phyloP scores from a whole-genome alignment of 2,113 vertebrate species.

The Zonotrichia leucophrys region DNA sequence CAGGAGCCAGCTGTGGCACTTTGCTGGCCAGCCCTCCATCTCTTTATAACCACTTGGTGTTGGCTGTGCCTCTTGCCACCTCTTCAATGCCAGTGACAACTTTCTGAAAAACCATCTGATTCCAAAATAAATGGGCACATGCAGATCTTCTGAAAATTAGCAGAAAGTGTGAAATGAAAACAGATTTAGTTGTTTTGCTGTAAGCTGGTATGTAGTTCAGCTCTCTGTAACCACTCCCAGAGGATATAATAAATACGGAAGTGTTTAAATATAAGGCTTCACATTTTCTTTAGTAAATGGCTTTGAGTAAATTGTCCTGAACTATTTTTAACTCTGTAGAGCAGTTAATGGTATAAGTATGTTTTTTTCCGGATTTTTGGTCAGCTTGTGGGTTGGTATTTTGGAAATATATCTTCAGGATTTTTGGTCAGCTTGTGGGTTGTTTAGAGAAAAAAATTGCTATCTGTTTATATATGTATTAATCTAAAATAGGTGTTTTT shows the following conservation, averaged over 20 bases:
- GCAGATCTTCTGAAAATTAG: conserved; percentile 1
- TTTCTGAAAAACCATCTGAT: neutral
- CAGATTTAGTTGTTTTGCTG: conserved; percentile 24
- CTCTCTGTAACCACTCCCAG: neutral
- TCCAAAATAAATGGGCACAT: neutral
- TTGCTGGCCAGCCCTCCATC: neutral
- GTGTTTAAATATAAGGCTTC: conserved; percentile 1
- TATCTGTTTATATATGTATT: neutral
- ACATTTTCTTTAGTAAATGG: conserved; percentile 25
- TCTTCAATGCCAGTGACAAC: neutral
- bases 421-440: neutral
- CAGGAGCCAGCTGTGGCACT: neutral
- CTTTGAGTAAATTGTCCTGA: neutral
- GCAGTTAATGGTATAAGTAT: neutral
- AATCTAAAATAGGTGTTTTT: neutral
- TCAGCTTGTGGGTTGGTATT: neutral
- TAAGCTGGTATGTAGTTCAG: neutral
- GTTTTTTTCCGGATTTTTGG: neutral
- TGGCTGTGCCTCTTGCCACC: neutral
- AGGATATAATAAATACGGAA: conserved; percentile 13
- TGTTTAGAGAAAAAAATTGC: neutral
- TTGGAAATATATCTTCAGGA: neutral
- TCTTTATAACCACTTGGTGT: neutral
- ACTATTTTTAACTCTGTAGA: neutral
- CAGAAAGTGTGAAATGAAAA: neutral